phyloP scores from a whole-genome alignment of 2,797 vertebrate species.

The Lepidocolaptes lacrymiger region DNA sequence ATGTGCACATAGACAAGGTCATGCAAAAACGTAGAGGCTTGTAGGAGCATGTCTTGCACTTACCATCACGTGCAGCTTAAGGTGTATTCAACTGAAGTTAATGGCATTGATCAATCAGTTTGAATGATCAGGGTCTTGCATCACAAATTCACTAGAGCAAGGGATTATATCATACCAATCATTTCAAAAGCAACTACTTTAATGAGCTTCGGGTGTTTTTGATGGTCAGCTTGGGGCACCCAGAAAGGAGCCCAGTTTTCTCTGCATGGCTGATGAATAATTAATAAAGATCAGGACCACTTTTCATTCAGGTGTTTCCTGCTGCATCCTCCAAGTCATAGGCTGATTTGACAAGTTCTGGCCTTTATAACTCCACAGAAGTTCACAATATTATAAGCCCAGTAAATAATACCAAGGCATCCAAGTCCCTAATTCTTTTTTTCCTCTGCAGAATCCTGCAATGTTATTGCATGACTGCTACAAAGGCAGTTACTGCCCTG shows the following conservation, averaged over 20 bases:
- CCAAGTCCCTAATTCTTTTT: not conserved
- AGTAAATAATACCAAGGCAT: constrained; percentile 10
- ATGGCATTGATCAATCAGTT: fast-evolving
- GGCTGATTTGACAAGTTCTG: not conserved
- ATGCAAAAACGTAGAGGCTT: not conserved
- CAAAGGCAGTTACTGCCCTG: constrained; percentile 29
- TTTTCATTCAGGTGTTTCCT: not conserved
- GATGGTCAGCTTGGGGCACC: not conserved
- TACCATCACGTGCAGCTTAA: not conserved
- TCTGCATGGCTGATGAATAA: not conserved
- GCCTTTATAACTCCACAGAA: not conserved
- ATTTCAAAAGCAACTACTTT: not conserved
- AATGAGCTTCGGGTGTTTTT: not conserved
- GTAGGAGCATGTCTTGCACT: not conserved
- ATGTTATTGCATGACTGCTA: not conserved
- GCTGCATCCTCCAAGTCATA: not conserved
- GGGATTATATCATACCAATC: not conserved
- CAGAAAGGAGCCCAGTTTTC: not conserved
- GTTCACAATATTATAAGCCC: not conserved
- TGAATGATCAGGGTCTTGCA: not conserved
- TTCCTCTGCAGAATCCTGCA: not conserved
- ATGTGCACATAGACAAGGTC: not conserved
- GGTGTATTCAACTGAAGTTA: not conserved
- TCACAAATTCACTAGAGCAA: not conserved
- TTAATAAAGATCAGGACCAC: not conserved